Percentiles rank a stretch among this genome's conserved stretches.
These are phyloP conservation scores for Kryptolebias marmoratus DNA, from an alignment of 2,113 vertebrate species.

Conservation along the genomic window DNA sequence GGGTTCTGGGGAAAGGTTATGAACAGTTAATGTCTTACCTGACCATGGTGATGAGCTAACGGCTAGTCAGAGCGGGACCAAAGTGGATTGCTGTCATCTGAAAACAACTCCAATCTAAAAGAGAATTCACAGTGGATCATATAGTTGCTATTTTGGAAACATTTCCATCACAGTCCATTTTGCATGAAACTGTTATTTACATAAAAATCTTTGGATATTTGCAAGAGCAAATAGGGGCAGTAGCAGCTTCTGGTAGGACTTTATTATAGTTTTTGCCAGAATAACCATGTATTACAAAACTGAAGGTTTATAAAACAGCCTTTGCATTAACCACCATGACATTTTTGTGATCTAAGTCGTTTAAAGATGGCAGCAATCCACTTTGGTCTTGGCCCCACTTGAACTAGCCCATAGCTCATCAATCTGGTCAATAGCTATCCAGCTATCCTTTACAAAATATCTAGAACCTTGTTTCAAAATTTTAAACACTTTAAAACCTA, in stretches of 20 bases:
- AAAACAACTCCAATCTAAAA: background rate
- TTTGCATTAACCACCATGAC: too few relatives aligned
- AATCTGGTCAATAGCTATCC: background rate
- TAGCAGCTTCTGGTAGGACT: background rate
- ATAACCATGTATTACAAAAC: too few relatives aligned
- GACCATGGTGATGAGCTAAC: background rate
- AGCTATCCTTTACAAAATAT: too few relatives aligned
- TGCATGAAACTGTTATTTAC: background rate
- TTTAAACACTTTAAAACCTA: too few relatives aligned
- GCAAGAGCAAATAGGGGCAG: background rate
- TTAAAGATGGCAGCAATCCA: background rate
- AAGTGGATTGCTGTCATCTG: background rate
- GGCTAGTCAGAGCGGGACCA: background rate
- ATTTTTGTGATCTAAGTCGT: too few relatives aligned
- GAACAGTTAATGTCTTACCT: background rate
- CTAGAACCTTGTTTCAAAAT: too few relatives aligned
- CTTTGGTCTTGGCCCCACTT: too few relatives aligned
- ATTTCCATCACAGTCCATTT: too few relatives aligned
- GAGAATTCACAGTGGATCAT: too few relatives aligned
- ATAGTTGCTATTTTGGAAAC: too few relatives aligned
- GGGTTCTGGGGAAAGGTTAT: background rate
- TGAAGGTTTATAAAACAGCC: too few relatives aligned
- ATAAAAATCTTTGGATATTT: background rate
- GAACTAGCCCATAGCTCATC: too few relatives aligned
- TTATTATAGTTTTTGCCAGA: background rate